These are phyloP conservation scores for Scaptomyza montana DNA, from an alignment of 1,140 invertebrate genomes.

Conservation along the genomic window DNA sequence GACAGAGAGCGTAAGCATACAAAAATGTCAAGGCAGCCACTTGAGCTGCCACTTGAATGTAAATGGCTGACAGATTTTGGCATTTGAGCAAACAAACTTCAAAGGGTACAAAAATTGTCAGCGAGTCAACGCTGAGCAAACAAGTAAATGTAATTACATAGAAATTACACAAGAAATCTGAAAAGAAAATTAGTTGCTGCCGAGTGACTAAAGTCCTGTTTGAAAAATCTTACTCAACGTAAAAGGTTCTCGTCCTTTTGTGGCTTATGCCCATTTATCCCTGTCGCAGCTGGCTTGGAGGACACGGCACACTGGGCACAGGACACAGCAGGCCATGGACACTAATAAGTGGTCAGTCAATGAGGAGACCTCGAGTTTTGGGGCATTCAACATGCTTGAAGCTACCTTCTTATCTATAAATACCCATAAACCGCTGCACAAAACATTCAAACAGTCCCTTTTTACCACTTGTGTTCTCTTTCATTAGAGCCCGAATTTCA, in stretches of 20 bases:
- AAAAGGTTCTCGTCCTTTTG: conserved; percentile 26
- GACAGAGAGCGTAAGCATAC: conserved; percentile 33
- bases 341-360: conserved; percentile 73
- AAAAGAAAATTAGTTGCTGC: conserved; percentile 62
- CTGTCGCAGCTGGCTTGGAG: conserved; percentile 60
- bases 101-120: conserved; percentile 53
- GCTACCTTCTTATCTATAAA: conserved; percentile 77
- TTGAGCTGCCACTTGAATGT: conserved; percentile 51
- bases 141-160: conserved; percentile 78
- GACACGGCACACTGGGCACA: conserved; percentile 37
- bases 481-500: conserved; percentile 74
- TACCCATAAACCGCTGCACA: conserved; percentile 72
- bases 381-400: conserved; percentile 21
- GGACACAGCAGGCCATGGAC: not conserved
- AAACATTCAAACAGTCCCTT: conserved; percentile 49
- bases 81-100: conserved; percentile 49
- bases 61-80: conserved; percentile 72
- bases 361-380: conserved; percentile 46
- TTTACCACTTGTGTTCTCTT: conserved; percentile 48
- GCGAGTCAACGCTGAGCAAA: conserved; percentile 74
- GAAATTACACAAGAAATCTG: conserved; percentile 70
- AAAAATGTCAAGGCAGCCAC: conserved; percentile 44
- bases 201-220: not conserved
- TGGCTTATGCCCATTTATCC: conserved; percentile 73
- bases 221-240: conserved; percentile 20